Evolutionary conservation across 2,113 vertebrate genomes (phyloP), one percentile per base, ranked within the genome.

Genomic region (Eubucco bourcierii): DNA sequence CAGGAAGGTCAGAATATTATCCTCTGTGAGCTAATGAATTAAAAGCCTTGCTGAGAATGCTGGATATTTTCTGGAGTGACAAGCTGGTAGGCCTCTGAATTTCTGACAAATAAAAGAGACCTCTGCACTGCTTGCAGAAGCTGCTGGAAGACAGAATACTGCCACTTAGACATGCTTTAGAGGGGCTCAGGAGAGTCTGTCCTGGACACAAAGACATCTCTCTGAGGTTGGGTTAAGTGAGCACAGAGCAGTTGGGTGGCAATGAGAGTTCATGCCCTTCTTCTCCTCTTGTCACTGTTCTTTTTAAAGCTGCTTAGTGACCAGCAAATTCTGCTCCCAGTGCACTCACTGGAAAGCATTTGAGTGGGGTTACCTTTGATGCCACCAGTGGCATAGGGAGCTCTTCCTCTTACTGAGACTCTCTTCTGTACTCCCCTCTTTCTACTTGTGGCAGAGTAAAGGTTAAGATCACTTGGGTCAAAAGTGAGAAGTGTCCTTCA

Each of bases 1-100:
- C 82, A 90, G 90, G 72, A 83, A 96, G 95, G 89, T 96, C 90
- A 88, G 78, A 89, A 64, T 77, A 64, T 75, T 91, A 73, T 93
- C 73, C 75, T 71, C 15, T 71, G 79, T 79, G 66, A 88, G 46
- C 50, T 83, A 87, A 88, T 71, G 88, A 97, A 89, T 93, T 91
- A 87, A 90, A 92, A 95, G 84, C 90, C 71, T 93, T 92, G 81
- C 88, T 96, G 75, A 84, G 94, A 90, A 89, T 34, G 59, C 71
- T 85, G 78, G 74, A 39, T 50, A 18, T 56, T 72, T 87, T 93
- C 65, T 73, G 59, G 75, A 76, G 39, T 76, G 83, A 93, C 86
- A 95, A 87, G 34, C 21, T 6, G 10, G 53, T 52, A 87, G 76
- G 60, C 68, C 80, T 72, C 23, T 60, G 84, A 82, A 84, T 96